Percentiles rank a stretch among this genome's conserved stretches.
These are phyloP conservation scores for Drosophila anomalata DNA, from an alignment of 2,888 invertebrate species.

Conservation along the genomic window DNA sequence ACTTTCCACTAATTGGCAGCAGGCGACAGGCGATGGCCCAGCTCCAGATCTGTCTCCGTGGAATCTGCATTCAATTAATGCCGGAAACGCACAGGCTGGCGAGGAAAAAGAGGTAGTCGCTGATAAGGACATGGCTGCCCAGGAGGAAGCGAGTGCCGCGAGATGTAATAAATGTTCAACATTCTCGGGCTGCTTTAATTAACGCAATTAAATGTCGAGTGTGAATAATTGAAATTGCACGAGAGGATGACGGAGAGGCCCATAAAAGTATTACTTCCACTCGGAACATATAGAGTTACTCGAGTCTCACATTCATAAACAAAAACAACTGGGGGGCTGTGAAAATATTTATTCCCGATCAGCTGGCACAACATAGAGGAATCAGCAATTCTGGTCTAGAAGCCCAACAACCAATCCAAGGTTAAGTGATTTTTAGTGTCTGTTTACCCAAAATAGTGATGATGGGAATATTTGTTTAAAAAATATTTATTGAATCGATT, in stretches of 20 bases:
- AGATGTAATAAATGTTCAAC: constrained; percentile 69
- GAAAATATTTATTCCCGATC: constrained; percentile 6
- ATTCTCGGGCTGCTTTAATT: constrained; percentile 72
- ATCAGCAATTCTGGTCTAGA: constrained; percentile 6
- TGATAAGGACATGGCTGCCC: constrained; percentile 62
- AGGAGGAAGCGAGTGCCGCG: constrained; percentile 14
- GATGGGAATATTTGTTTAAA: not conserved
- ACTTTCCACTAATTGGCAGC: constrained; percentile 31
- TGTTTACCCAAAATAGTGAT: not conserved
- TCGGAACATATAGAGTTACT: not conserved
- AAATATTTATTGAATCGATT: not conserved
- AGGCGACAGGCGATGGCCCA: constrained; percentile 14
- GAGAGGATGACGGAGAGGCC: constrained; percentile 47
- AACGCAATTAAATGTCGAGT: constrained; percentile 70
- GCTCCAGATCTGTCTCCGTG: not conserved
- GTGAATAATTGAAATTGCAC: constrained; percentile 67
- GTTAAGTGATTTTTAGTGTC: not conserved
- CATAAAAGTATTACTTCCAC: constrained; percentile 23
- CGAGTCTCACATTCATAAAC: not conserved
- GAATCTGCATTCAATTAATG: constrained; percentile 67
- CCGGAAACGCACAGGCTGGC: constrained; percentile 58
- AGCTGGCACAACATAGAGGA: constrained; percentile 13
- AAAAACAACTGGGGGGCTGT: constrained; percentile 10
- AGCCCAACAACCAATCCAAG: not conserved
- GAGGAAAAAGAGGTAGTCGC: constrained; percentile 37